Conservation (phyloP, 2,888 invertebrate species). For the Heteromurus nitidus region DNA sequence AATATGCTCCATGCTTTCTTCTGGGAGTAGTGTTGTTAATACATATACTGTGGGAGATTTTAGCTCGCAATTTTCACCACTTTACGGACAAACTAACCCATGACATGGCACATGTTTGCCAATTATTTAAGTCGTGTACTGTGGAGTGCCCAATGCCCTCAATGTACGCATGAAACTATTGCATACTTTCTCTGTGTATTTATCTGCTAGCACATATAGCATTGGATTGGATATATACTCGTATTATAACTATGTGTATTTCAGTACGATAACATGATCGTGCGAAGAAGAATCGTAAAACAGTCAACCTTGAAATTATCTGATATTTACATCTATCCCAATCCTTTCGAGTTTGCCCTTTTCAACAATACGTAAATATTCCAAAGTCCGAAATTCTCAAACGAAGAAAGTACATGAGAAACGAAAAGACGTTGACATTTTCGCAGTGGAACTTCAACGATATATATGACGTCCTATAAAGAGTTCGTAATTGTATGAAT, state of each 20-base stretch:
- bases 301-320: background rate
- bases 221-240: no score
- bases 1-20: conserved; percentile 49
- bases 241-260: no score
- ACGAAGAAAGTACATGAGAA: no score
- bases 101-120: conserved; percentile 25
- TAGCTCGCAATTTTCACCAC: background rate
- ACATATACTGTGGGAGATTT: conserved; percentile 14
- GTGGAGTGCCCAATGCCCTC: background rate
- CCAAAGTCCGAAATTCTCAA: no score
- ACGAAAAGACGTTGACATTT: conserved; percentile 11
- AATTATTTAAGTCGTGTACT: background rate
- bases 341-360: no score
- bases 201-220: no score
- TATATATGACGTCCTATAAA: no score
- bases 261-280: background rate
- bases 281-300: background rate
- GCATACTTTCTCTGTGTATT: no score
- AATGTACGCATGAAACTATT: background rate
- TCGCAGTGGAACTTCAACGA: no score
- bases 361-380: background rate
- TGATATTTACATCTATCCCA: no score
- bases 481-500: no score
- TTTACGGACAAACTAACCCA: background rate
- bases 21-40: no score